phyloP scores from a whole-genome alignment of 1,140 invertebrate genomes.

The Ostrea edulis region DNA sequence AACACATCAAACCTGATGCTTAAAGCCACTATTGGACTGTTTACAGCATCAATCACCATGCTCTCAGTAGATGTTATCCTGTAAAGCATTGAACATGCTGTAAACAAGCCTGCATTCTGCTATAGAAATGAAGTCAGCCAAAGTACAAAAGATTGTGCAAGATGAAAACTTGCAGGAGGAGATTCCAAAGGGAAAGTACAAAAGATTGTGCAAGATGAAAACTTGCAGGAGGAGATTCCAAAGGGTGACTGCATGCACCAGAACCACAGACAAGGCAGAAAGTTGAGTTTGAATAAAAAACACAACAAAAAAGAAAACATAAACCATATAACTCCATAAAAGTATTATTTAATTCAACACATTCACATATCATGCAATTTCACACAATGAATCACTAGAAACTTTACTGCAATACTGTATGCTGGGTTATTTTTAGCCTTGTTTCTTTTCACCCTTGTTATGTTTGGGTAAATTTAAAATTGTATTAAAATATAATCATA shows the following conservation, averaged over 20 bases:
- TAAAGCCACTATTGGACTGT: too few relatives aligned
- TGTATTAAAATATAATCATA: too few relatives aligned
- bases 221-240: not conserved
- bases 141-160: too few relatives aligned
- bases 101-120: too few relatives aligned
- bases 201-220: not conserved
- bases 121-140: too few relatives aligned
- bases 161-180: not conserved
- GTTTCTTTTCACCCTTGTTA: too few relatives aligned
- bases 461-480: too few relatives aligned
- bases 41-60: too few relatives aligned
- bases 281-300: conserved; percentile 32
- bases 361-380: conserved; percentile 19
- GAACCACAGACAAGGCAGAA: not conserved
- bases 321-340: not conserved
- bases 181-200: not conserved
- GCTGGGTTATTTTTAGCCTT: too few relatives aligned
- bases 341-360: not conserved
- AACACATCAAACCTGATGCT: too few relatives aligned
- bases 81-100: too few relatives aligned
- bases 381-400: not conserved
- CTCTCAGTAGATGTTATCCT: too few relatives aligned
- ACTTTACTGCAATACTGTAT: not conserved
- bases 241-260: not conserved
- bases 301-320: conserved; percentile 1